phyloP scores from a whole-genome alignment of 2,797 vertebrate genomes.

The Pipistrellus nathusii region DNA sequence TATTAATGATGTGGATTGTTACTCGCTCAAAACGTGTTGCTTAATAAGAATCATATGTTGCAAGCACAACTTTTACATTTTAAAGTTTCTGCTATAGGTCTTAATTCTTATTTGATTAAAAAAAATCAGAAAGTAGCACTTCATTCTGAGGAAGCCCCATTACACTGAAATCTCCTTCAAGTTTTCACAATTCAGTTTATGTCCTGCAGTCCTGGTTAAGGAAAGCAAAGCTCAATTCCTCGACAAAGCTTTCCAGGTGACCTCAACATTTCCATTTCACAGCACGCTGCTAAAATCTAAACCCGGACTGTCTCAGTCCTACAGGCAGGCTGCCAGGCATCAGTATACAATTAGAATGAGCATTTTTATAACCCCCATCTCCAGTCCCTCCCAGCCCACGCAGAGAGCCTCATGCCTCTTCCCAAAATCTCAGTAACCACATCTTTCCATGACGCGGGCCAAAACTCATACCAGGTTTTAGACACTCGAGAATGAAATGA shows the following conservation, averaged over 20 bases:
- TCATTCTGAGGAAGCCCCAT: conserved; percentile 51
- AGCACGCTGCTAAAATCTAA: conserved; percentile 57
- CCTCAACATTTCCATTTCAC: conserved; percentile 64
- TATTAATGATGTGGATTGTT: conserved; percentile 72
- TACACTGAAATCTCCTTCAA: conserved; percentile 61
- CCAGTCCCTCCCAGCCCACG: conserved; percentile 41
- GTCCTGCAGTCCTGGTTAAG: conserved; percentile 33
- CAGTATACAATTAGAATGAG: conserved; percentile 66
- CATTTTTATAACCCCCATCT: conserved; percentile 60
- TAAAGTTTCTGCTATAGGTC: conserved; percentile 57
- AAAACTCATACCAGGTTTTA: conserved; percentile 77
- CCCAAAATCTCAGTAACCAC: conserved; percentile 74
- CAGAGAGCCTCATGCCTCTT: conserved; percentile 51
- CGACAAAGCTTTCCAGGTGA: conserved; percentile 68
- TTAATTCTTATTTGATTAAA: conserved; percentile 69
- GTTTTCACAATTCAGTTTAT: conserved; percentile 59
- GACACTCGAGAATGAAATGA: conserved; percentile 72
- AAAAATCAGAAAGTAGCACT: conserved; percentile 67
- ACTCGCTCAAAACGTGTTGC: conserved; percentile 62
- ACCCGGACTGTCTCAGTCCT: not conserved
- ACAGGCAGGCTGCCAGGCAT: conserved; percentile 67
- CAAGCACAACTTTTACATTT: conserved; percentile 61
- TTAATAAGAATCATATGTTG: conserved; percentile 57
- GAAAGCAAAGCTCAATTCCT: conserved; percentile 63
- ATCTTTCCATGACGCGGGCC: conserved; percentile 77